Evolutionary conservation across 2,113 vertebrate genomes (phyloP), one percentile per base, ranked within the genome.

Genomic region (Neodon shergylaensis): DNA sequence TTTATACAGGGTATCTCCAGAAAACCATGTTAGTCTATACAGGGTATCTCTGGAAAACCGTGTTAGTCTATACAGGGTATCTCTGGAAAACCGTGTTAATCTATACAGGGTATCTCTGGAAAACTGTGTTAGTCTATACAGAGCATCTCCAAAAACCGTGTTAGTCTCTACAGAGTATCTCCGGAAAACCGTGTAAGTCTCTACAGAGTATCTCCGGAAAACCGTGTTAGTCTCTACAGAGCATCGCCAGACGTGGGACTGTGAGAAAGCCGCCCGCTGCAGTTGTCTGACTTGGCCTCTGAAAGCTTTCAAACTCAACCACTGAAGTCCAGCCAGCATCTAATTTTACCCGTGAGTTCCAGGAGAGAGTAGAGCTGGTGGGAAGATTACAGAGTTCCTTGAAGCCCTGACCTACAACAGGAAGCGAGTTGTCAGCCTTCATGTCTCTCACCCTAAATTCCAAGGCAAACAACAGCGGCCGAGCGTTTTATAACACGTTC

Each of bases 361-460:
- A 98, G 98, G 98, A 98, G 98, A 98, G 98, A 99, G 98, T 96
- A 97, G 98, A 98, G 98, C 99, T 98, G 99, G 99, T 99, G 99
- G 99, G 99, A 99, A 99, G 99, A 99, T 99, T 99, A 99, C 98
- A 98, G 99, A 99, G 98, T 99, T 98, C 98, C 98, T 98, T 98
- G 99, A 99, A 99, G 98, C 98, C 98, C 98, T 99, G 99, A 99
- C 99, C 99, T 99, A 98, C 97, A 98, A 99, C 99, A 99, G 99
- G 99, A 99, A 99, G 98, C 99, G 98, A 98, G 99, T 98, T 98
- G 98, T 99, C 98, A 98, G 98, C 98, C 99, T 98, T 98, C 97
- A 97, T 98, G 98, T 98, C 98, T 99, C 98, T 99, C 98, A 97
- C 98, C 98, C 98, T 98, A 98, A 98, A 98, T 99, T 98, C 98